Evolutionary conservation across 2,888 invertebrate genomes (phyloP).

Genomic region (Apamea epomidion): DNA sequence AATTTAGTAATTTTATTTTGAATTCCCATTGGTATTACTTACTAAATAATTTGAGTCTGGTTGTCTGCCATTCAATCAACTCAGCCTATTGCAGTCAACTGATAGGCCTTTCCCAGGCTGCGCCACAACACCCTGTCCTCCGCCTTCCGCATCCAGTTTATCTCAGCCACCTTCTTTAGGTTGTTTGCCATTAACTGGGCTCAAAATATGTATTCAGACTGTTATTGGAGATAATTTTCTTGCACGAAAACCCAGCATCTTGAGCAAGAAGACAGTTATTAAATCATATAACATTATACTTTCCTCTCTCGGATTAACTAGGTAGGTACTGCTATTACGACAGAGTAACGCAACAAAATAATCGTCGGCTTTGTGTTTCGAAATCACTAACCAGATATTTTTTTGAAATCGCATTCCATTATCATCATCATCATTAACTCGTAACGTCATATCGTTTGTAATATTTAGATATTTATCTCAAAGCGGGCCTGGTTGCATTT

Average conservation of each 20-base stretch:
- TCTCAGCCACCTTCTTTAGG: too few species aligned
- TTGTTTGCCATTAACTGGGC: too few species aligned
- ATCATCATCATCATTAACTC: neutral
- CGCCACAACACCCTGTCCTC: too few species aligned
- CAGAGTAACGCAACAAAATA: neutral
- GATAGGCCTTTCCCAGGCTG: too few species aligned
- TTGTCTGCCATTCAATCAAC: too few species aligned
- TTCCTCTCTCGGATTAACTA: neutral
- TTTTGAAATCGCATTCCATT: slow-evolving; percentile 23
- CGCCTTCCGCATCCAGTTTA: too few species aligned
- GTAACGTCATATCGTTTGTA: slow-evolving; percentile 1
- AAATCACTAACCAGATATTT: slow-evolving; percentile 35
- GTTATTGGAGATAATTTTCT: neutral
- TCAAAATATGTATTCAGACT: neutral
- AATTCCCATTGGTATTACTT: too few species aligned
- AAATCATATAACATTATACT: neutral
- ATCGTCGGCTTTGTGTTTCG: slow-evolving; percentile 17
- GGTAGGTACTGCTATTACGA: neutral
- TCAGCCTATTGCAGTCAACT: too few species aligned
- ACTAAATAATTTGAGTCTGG: too few species aligned
- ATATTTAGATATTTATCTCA: slow-evolving; percentile 15
- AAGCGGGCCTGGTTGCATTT: neutral
- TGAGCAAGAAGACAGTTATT: neutral
- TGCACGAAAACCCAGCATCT: neutral
- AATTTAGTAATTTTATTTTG: too few species aligned